Evolutionary conservation across 2,888 invertebrate genomes (phyloP), one percentile per base, ranked within the genome.

Genomic region (Ormyrus labotus): DNA sequence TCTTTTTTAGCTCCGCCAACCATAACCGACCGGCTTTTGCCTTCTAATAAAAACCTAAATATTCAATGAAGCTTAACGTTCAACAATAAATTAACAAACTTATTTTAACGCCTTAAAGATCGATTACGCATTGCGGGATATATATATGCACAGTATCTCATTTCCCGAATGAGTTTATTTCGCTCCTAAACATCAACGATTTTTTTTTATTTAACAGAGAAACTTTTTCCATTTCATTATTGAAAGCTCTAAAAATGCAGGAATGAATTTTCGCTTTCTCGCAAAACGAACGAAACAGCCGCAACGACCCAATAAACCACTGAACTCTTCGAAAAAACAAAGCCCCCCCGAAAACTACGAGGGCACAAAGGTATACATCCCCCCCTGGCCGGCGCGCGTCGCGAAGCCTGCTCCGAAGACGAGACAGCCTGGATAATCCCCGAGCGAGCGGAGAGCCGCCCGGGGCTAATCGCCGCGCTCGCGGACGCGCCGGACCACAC

Each of bases 401-500:
- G 7, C 63, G 47, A 63, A n/a, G 11, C 9, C 45, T 48, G 13
- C 8, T 11, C 0, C 10, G 63, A 47, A 47, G 13, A 2, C 10
- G 47, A 45, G 63, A 63, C 63, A 63, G 63, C 53, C 51, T 6
- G 5, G 53, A 34, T 34, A 34, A 34, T 34, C 34, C 34, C 34
- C 50, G 13, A n/a, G 13, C 47, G 10, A 19, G 51, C 51, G 34
- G 83, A 83, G 84, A 83, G 85, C 13, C 13, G 86, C 87, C 87
- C 80, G 86, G 84, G 89, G 90, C 90, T 89, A 90, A 90, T 90
- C 90, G 88, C 86, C 87, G 83, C 87, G 84, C 85, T 85, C 84
- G 76, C 85, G 87, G 86, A 87, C 87, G 86, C 86, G 87, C 83
- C 83, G 86, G 89, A 89, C 89, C 89, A 88, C 89, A 88, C 78